Base-by-base conservation (phyloP, 92 coral and sea anemone species). In the Desmophyllum pertusum region DNA sequence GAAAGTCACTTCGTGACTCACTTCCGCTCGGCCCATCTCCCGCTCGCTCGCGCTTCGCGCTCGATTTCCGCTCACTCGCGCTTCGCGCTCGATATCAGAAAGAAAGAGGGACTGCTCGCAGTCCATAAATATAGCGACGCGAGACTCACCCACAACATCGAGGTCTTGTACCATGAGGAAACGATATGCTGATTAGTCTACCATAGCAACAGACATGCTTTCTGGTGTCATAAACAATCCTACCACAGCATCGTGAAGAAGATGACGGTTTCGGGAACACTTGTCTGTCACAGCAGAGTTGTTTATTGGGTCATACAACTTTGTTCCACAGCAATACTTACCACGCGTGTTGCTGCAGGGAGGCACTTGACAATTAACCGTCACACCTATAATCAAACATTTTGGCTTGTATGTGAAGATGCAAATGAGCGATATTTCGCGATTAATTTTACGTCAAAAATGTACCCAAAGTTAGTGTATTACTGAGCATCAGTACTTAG, bases 121-220 rank as follows among this genome's bases (percentile, higher is more conserved):
- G 3, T 50, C 55, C 55, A 6, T 13, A 15, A 13, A 10, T 2
- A 50, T 13, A 50, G 7, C 11, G 18, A 50, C 18, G 13, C 29
- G 6, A 33, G 10, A 33, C 73, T 67, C 23, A 67, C 73, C 73
- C 73, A 37, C 73, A 67, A 38, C 73, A 67, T 38, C 29, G 25
- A 38, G 4, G 41, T 6, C 29, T 67, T 19, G 45, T 17, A 67
- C 25, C 42, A 67, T 11, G 18, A 19, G 39, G 23, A 18, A n/a
- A 10, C 1, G 6, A 15, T 17, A 23, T 33, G 43, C 45, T 67
- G 5, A 4, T 18, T 67, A 67, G 0, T 37, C 10, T 67, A 10
- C 73, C 29, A 37, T 67, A 67, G 13, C 73, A 67, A 19, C 73
- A 67, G 42, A 18, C 36, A 25, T 67, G 73, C 45, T 14, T 67